Percentiles rank a stretch among this genome's conserved stretches.
phyloP scores from a whole-genome alignment of 2,888 invertebrate species.

The Linyphia triangularis region DNA sequence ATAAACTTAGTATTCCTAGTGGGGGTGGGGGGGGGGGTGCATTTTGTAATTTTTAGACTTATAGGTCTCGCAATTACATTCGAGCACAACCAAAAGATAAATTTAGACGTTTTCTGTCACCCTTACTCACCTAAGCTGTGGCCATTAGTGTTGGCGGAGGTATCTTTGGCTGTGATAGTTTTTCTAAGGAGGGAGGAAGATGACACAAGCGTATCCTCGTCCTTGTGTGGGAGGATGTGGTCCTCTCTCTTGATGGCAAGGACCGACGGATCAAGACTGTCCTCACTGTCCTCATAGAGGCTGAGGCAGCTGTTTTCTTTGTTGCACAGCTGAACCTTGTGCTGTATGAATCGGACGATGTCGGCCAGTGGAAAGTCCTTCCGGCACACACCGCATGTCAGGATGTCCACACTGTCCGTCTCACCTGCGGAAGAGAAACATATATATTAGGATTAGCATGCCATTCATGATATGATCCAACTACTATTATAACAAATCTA shows the following conservation, averaged over 20 bases:
- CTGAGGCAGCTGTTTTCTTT: conserved; percentile 79
- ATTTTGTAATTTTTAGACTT: no score
- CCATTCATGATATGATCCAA: no score
- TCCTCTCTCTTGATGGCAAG: conserved; percentile 35
- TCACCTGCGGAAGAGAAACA: conserved; percentile 57
- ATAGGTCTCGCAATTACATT: no score
- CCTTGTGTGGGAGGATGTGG: neutral
- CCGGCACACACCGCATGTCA: conserved; percentile 96
- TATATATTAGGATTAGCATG: neutral
- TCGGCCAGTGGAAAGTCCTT: conserved; percentile 95
- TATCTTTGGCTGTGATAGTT: conserved; percentile 71
- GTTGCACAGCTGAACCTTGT: conserved; percentile 87
- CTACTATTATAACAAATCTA: no score
- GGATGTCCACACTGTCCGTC: conserved; percentile 84
- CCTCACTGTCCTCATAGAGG: conserved; percentile 75
- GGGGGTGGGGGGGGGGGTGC: no score
- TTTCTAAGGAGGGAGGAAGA: conserved; percentile 63
- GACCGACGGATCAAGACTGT: conserved; percentile 14
- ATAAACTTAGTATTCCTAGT: no score
- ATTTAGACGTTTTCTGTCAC: no score
- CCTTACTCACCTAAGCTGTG: conserved; percentile 35
- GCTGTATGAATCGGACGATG: conserved; percentile 97
- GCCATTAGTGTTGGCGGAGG: conserved; percentile 38
- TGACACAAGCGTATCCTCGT: conserved; percentile 54
- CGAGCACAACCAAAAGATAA: no score